Conservation (phyloP, 2,888 invertebrate genomes). For the Tenthredo livida region DNA sequence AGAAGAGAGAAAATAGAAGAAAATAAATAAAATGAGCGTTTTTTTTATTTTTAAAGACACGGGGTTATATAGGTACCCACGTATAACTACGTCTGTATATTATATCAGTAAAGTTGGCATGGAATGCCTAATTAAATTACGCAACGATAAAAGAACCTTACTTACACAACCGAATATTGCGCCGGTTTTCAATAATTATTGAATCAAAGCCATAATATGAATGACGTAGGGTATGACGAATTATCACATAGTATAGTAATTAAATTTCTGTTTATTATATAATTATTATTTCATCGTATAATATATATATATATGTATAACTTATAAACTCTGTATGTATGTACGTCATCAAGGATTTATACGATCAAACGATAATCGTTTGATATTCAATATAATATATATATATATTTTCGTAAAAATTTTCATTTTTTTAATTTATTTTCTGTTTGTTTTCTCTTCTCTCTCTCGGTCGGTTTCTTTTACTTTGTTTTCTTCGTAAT, state of each 20-base stretch:
- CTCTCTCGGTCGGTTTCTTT: no score
- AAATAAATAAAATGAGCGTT: no score
- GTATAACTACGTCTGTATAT: not conserved
- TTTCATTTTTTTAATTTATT: no score
- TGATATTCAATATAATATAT: no score
- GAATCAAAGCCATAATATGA: not conserved
- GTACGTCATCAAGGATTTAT: no score
- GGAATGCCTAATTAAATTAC: not conserved
- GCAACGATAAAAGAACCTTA: not conserved
- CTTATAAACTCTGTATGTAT: no score
- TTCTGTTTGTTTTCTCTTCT: no score
- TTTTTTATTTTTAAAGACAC: not conserved
- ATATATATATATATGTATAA: no score
- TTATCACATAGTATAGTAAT: constrained; percentile 1
- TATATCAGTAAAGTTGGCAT: no score
- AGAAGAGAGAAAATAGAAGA: no score
- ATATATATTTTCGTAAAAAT: no score
- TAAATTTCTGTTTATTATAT: not conserved
- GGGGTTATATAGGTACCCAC: not conserved
- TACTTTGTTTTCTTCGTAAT: not conserved
- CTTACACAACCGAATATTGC: not conserved
- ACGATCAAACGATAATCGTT: no score
- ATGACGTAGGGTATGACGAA: not conserved
- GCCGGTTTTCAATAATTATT: not conserved
- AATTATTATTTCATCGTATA: not conserved